Base-by-base conservation (phyloP, 2,888 invertebrate genomes). In the Dorcus parallelipipedus region DNA sequence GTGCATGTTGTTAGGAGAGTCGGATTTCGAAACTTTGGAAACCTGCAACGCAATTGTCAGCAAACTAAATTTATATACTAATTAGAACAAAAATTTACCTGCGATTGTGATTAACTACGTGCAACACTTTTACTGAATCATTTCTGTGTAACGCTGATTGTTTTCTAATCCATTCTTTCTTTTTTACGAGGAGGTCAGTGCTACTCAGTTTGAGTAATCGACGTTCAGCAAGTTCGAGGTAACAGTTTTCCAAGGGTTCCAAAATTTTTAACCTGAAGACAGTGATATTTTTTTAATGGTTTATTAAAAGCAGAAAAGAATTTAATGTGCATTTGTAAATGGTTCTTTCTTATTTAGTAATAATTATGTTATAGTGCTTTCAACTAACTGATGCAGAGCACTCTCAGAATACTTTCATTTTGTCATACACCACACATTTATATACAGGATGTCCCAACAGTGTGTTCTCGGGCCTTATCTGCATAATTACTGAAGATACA, bases 141-240 rank as follows among this genome's bases (percentile, higher is more conserved):
- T 73, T 70, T 56, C 73, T 68, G 64, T 73, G 73, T 10, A 70
- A 58, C 7, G 69, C 57, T 6, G 74, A 73, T 73, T 86, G 84
- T 67, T 86, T 86, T 66, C 82, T 83, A 55, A 84, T 83, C 95
- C 95, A 95, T 64, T 89, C 88, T 63, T 88, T 87, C 72, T 89
- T 88, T 64, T 87, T 89, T 56, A 91, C 76, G 60, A 92, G 83
- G 39, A 84, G 82, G 80, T 96, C 95, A 66, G 85, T 84, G 8
- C 88, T 83, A 59, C 86, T 86, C 67, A 94, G 84, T 57, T 87
- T 87, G 73, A 96, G 87, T 77, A 90, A 90, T 77, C 90, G 91
- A 62, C 93, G 85, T 78, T 96, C 95, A 55, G 93, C 92, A 47
- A 96, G 88, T 81, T 96, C 95, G 66, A 94, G 82, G 65, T 91